Evolutionary conservation across 2,888 invertebrate species (phyloP).

Genomic region (Reticulitermes lucifugus): DNA sequence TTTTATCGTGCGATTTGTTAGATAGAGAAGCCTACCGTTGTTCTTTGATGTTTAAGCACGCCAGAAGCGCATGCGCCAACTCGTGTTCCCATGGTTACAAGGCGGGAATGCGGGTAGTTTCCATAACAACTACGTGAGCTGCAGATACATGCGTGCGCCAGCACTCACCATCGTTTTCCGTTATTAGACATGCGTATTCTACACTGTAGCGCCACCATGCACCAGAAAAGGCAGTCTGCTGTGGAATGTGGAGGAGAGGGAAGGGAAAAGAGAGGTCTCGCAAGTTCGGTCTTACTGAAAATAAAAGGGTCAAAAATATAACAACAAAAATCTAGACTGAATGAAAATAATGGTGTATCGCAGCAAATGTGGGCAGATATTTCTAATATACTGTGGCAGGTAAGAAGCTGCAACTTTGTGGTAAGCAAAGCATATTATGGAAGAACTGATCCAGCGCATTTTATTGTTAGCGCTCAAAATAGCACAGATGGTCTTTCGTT

Average conservation of each 20-base stretch:
- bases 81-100: slow-evolving; percentile 63
- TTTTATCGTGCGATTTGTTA: slow-evolving; percentile 51
- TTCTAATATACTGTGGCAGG: not conserved
- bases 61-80: slow-evolving; percentile 52
- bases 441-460: no score
- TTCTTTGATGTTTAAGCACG: slow-evolving; percentile 30
- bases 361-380: not conserved
- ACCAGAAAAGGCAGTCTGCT: not conserved
- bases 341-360: not conserved
- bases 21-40: slow-evolving; percentile 35
- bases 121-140: slow-evolving; percentile 61
- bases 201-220: not conserved
- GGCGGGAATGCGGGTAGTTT: slow-evolving; percentile 66
- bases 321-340: not conserved
- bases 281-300: not conserved
- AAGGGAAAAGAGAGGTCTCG: slow-evolving; percentile 5
- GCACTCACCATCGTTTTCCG: not conserved
- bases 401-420: no score
- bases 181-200: slow-evolving; percentile 37
- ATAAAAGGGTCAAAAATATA: not conserved
- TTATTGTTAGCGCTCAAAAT: no score
- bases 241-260: slow-evolving; percentile 8
- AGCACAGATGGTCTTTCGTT: no score
- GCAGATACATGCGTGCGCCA: slow-evolving; percentile 37
- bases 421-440: no score